Percentiles rank a stretch among this genome's conserved stretches.
These are phyloP conservation scores for Apamea epomidion DNA, from an alignment of 2,888 invertebrate genomes.

Conservation along the genomic window DNA sequence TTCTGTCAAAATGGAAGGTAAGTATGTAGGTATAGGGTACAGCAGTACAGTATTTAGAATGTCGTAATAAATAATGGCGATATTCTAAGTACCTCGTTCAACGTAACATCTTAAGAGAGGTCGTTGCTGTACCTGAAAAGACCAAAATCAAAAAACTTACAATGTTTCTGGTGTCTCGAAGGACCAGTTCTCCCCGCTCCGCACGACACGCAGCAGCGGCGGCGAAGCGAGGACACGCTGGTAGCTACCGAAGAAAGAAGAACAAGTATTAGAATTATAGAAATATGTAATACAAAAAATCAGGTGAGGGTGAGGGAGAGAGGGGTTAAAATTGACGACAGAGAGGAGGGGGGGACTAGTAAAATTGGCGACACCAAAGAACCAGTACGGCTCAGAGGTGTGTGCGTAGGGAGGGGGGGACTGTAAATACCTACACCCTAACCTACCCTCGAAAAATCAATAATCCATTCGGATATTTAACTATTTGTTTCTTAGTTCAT, in stretches of 20 bases:
- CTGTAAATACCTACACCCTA: too few species aligned
- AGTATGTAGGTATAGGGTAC: not conserved
- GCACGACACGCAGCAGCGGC: slow-evolving; percentile 17
- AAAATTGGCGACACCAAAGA: too few species aligned
- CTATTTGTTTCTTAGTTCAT: not conserved
- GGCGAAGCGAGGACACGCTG: slow-evolving; percentile 1
- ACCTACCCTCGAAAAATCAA: not conserved
- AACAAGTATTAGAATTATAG: not conserved
- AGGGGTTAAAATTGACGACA: too few species aligned
- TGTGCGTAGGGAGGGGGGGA: too few species aligned
- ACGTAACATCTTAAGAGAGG: not conserved
- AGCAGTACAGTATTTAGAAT: not conserved
- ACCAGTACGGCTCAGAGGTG: too few species aligned
- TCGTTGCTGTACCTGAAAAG: not conserved
- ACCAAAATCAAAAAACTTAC: slow-evolving; percentile 2
- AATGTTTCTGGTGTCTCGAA: not conserved
- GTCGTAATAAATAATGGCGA: not conserved
- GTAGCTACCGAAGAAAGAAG: not conserved
- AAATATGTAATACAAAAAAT: not conserved
- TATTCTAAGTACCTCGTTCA: not conserved
- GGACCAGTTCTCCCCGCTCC: slow-evolving; percentile 12
- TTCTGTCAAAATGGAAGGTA: not conserved
- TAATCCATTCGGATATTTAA: not conserved
- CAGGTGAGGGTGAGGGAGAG: too few species aligned
- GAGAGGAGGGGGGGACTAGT: too few species aligned